Evolutionary conservation across 1,140 invertebrate species (phyloP).

Genomic region (Diabrotica undecimpunctata): DNA sequence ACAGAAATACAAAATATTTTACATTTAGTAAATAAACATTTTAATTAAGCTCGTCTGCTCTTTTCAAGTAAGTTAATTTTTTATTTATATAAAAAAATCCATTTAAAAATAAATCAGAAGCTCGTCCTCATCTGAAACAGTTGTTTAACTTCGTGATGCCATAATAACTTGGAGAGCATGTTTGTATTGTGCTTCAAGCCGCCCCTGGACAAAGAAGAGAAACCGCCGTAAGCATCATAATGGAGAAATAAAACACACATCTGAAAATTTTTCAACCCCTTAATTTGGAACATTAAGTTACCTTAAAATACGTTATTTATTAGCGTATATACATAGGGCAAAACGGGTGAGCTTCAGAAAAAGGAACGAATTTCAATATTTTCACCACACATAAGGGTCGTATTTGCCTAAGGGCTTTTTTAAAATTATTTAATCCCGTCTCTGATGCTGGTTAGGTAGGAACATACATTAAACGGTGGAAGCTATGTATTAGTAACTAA

Average conservation of each 20-base stretch:
- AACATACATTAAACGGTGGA: conserved; percentile 32
- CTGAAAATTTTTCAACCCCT: conserved; percentile 36
- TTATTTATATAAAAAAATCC: too few species aligned
- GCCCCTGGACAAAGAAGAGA: conserved; percentile 6
- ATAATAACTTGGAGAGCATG: background rate
- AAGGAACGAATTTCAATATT: conserved; percentile 31
- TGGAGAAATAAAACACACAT: conserved; percentile 28
- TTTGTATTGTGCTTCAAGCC: background rate
- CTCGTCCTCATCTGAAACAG: too few species aligned
- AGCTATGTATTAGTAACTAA: conserved; percentile 35
- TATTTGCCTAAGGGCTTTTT: conserved; percentile 28
- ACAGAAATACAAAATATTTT: too few species aligned
- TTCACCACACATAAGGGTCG: conserved; percentile 25
- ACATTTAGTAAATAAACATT: too few species aligned
- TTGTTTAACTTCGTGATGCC: too few species aligned
- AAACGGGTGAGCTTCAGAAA: conserved; percentile 31
- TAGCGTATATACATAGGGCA: conserved; percentile 24
- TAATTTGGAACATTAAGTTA: conserved; percentile 37
- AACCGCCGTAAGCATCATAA: conserved; percentile 10
- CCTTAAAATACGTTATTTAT: conserved; percentile 38
- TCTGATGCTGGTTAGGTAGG: conserved; percentile 22
- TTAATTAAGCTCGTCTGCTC: too few species aligned
- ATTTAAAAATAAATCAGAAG: too few species aligned
- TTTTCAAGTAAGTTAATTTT: too few species aligned
- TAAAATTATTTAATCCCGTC: conserved; percentile 34